A percentile compares a stretch with the other conserved stretches of the same genome.
phyloP scores from a whole-genome alignment of 2,888 invertebrate genomes.

The Pyrocoelia pectoralis region DNA sequence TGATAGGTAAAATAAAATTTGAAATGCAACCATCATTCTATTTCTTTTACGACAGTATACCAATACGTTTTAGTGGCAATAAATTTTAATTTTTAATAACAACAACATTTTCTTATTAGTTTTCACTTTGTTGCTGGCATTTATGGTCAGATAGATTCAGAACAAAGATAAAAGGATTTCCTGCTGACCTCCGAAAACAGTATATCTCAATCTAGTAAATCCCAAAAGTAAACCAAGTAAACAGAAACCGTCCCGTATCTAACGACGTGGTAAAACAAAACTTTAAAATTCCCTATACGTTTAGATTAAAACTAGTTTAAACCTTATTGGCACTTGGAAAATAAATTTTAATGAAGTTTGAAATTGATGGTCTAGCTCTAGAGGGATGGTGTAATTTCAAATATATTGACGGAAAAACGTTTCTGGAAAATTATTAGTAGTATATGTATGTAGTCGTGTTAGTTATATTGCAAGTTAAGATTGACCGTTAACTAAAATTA shows the following conservation, averaged over 20 bases:
- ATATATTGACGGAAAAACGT: too few relatives aligned
- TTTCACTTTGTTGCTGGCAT: constrained; percentile 9
- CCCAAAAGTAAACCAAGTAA: constrained; percentile 36
- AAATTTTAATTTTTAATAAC: constrained; percentile 12
- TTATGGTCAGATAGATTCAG: constrained; percentile 19
- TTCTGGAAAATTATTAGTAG: too few relatives aligned
- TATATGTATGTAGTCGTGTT: too few relatives aligned
- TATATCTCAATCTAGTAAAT: constrained; percentile 41
- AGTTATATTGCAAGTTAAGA: too few relatives aligned
- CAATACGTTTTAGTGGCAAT: neutral
- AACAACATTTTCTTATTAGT: constrained; percentile 11
- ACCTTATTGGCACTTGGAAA: too few relatives aligned
- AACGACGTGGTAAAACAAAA: constrained; percentile 24
- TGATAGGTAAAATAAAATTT: neutral
- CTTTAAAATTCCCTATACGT: neutral
- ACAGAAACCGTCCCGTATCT: constrained; percentile 33
- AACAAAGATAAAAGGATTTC: constrained; percentile 28
- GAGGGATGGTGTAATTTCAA: too few relatives aligned
- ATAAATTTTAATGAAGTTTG: too few relatives aligned
- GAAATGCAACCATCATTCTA: neutral
- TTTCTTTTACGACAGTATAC: neutral
- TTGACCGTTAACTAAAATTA: too few relatives aligned
- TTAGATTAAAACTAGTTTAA: too few relatives aligned
- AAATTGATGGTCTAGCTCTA: too few relatives aligned
- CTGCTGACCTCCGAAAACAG: constrained; percentile 31